These are phyloP conservation scores for Gymnarchus niloticus DNA, from an alignment of 2,113 vertebrate species.

Conservation along the genomic window DNA sequence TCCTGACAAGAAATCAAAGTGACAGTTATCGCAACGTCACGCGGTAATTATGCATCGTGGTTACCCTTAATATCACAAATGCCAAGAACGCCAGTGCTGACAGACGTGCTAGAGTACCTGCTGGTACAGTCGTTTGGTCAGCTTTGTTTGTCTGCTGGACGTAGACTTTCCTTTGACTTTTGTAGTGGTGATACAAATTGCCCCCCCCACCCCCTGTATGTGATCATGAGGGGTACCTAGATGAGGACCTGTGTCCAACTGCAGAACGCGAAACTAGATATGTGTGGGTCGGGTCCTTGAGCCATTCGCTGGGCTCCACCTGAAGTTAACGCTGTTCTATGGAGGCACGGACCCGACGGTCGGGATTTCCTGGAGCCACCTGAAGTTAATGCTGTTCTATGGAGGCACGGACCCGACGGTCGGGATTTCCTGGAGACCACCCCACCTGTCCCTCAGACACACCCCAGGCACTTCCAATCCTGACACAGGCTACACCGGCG, in stretches of 20 bases:
- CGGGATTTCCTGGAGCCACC: slow-evolving; percentile 49
- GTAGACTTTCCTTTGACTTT: slow-evolving; percentile 43
- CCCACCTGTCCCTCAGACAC: slow-evolving; percentile 15
- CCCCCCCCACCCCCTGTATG: slow-evolving; percentile 52
- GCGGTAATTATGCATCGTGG: background rate
- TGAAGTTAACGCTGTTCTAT: slow-evolving; percentile 13
- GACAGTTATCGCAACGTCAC: background rate
- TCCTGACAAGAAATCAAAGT: slow-evolving; percentile 17
- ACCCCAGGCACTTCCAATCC: slow-evolving; percentile 34
- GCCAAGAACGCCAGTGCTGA: too few relatives aligned
- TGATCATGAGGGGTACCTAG: slow-evolving; percentile 41
- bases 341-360: slow-evolving; percentile 43
- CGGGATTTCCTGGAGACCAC: slow-evolving; percentile 47
- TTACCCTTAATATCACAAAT: background rate
- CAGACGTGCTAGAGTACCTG: background rate
- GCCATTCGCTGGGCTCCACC: slow-evolving; percentile 27
- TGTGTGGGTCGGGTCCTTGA: slow-evolving; percentile 10
- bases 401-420: slow-evolving; percentile 43
- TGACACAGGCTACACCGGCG: slow-evolving; percentile 27
- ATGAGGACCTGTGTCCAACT: slow-evolving; percentile 31
- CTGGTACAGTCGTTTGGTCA: slow-evolving; percentile 1
- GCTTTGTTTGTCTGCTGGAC: slow-evolving; percentile 26
- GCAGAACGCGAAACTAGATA: slow-evolving; percentile 41
- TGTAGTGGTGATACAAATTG: slow-evolving; percentile 42
- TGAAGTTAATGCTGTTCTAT: slow-evolving; percentile 7